Evolutionary conservation across 2,888 invertebrate genomes (phyloP).

Genomic region (Acrobasis consociella): DNA sequence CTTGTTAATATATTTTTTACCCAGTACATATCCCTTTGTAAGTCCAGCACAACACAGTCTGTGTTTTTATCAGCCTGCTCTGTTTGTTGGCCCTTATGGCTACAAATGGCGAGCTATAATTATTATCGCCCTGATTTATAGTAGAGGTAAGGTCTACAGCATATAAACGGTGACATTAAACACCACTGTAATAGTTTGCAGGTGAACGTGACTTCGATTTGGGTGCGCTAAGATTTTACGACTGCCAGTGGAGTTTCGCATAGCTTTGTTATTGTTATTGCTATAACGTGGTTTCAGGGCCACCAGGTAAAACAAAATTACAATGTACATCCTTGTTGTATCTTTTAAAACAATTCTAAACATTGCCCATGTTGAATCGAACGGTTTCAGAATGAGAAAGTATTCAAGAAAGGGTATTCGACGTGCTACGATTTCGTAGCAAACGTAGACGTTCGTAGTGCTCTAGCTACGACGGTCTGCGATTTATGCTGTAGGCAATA

Average conservation of each 20-base stretch:
- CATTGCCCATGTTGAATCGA: no score
- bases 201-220: conserved; percentile 23
- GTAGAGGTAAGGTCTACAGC: conserved; percentile 66
- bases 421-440: conserved; percentile 11
- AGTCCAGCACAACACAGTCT: background rate
- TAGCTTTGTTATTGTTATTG: background rate
- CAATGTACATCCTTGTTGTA: background rate
- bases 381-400: no score
- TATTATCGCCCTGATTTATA: conserved; percentile 78
- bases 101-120: conserved; percentile 70
- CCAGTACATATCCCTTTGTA: no score
- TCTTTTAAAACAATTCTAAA: no score
- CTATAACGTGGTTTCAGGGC: conserved; percentile 1
- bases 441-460: background rate
- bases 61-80: conserved; percentile 49
- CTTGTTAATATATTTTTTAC: no score
- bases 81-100: conserved; percentile 62
- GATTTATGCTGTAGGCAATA: background rate
- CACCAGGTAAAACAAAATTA: background rate
- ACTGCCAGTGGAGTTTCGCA: background rate
- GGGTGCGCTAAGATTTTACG: conserved; percentile 18
- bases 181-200: conserved; percentile 29
- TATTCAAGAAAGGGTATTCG: no score
- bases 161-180: conserved; percentile 68
- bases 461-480: background rate